Evolutionary conservation across 2,888 invertebrate species (phyloP), one percentile per base, ranked within the genome.

Genomic region (Augiades crinisus): DNA sequence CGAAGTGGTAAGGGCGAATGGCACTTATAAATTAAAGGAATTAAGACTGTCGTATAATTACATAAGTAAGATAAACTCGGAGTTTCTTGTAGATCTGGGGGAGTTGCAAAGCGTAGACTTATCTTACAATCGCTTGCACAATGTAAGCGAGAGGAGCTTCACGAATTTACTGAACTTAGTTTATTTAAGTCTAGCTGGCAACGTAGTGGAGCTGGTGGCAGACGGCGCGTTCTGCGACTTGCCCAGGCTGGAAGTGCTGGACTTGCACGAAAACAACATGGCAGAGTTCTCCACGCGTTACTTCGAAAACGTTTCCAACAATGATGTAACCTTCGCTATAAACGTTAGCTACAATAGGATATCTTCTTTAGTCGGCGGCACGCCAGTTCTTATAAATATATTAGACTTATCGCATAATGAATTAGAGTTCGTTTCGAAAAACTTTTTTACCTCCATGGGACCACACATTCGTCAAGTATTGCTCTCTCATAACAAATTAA

Each of bases 21-120:
- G 38, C 4, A 94, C 95, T 64, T 91, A 91, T 16, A 92, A 93
- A 67, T 81, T 97, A 50, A 92, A 92, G 45, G 96, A 96, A 68
- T 90, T 96, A 6, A 92, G 96, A 62, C 86, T 97, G 21, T 94
- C 95, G 0, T 95, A 95, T 72, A 97, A 97, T 75, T 92, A 93
- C 51, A 75, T 97, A 33, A 91, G 91, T 43, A 82, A 77, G 1
- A 80, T 96, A n/a, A 91, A 92, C 30, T 78, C 92, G 1, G 90
- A 92, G 27, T 94, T 95, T 4, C 94, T 96, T 59, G 81, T 87
- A 46, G 91, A 91, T 57, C 71, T 96, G 21, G 85, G 88, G 1
- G 92, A 93, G 64, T 72, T 96, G 44, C 93, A 94, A 66, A 94
- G 93, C 1, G 75, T 96, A 5, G 93, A 95, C 61, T 72, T 96